phyloP scores from a whole-genome alignment of 2,797 vertebrate species.

The Acanthurus leucopareius region DNA sequence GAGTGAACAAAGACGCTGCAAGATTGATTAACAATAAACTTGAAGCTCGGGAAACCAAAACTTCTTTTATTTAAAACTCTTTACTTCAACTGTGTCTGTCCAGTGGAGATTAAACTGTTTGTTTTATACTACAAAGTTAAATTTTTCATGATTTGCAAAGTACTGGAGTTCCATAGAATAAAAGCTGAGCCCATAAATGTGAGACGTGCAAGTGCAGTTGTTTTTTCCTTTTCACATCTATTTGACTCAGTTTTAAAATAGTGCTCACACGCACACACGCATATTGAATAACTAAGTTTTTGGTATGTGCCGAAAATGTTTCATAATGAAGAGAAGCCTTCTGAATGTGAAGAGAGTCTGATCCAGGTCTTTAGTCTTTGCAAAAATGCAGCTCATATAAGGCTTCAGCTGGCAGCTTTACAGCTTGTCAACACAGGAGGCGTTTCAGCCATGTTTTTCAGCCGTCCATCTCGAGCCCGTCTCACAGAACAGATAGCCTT shows the following conservation, averaged over 20 bases:
- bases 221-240: constrained; percentile 8
- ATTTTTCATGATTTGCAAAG: constrained; percentile 1
- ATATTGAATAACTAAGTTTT: background rate
- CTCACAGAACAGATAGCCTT: background rate
- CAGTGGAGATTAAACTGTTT: background rate
- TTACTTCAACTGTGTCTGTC: background rate
- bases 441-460: background rate
- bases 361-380: background rate
- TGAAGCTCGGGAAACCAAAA: constrained; percentile 17
- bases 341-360: too few relatives aligned
- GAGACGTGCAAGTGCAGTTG: background rate
- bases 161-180: background rate
- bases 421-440: background rate
- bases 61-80: constrained; percentile 28
- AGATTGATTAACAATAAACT: constrained; percentile 60
- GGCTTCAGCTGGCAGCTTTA: background rate
- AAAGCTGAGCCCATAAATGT: background rate
- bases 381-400: background rate
- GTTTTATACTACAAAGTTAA: background rate
- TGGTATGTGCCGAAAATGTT: too few relatives aligned
- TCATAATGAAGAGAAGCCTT: too few relatives aligned
- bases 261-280: background rate
- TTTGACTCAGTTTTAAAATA: background rate
- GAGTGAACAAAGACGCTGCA: constrained; percentile 46
- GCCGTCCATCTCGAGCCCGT: background rate